Percentiles rank a stretch among this genome's conserved stretches.
Evolutionary conservation across 2,113 vertebrate genomes (phyloP).

Genomic region (Phalacrocorax carbo): DNA sequence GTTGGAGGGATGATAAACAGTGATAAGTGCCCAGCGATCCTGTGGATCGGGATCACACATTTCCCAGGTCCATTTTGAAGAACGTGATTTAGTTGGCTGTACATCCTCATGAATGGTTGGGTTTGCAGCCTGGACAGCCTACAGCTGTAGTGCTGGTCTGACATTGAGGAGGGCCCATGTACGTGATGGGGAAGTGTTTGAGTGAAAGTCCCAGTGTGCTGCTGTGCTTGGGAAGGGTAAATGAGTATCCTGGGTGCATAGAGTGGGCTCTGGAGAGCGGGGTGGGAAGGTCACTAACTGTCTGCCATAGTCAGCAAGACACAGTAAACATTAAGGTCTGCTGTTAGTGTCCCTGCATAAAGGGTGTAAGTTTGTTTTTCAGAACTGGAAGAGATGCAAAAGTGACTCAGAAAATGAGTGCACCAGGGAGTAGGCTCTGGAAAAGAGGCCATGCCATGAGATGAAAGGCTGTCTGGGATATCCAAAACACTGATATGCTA

Average conservation of each 20-base stretch:
- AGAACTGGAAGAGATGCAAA: background rate
- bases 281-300: background rate
- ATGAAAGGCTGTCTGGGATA: slow-evolving; percentile 50
- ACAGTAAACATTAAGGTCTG: background rate
- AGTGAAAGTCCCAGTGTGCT: background rate
- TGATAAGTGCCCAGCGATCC: background rate
- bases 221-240: background rate
- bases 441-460: background rate
- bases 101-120: accelerated
- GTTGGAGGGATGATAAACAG: background rate
- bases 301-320: background rate
- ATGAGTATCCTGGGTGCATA: accelerated
- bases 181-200: background rate
- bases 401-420: background rate
- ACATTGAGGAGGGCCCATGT: accelerated
- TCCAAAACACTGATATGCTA: background rate
- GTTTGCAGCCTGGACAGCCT: background rate
- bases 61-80: background rate
- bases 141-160: background rate
- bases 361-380: background rate
- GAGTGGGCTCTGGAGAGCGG: background rate
- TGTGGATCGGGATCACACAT: accelerated
- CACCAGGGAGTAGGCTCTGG: background rate
- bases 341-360: background rate
- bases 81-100: background rate